These are phyloP conservation scores for Mobula birostris DNA, from an alignment of 2,113 vertebrate species.

Conservation along the genomic window DNA sequence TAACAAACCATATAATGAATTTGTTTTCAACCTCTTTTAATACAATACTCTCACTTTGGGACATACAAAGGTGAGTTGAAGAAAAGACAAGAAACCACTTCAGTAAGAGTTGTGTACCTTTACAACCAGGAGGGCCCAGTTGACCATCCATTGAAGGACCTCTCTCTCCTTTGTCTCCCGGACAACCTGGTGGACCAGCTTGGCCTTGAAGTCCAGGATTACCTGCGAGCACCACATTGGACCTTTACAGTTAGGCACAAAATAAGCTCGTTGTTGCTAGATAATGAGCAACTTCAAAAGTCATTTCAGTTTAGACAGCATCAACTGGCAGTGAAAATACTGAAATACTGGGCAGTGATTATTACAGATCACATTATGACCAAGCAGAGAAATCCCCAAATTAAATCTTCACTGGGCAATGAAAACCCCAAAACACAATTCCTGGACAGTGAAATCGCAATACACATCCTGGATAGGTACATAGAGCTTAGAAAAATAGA, in stretches of 20 bases:
- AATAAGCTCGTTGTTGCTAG: neutral
- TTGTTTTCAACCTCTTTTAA: neutral
- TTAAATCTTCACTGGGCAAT: too few relatives aligned
- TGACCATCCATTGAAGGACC: constrained; percentile 45
- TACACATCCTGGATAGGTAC: too few relatives aligned
- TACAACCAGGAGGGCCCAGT: neutral
- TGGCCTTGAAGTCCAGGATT: constrained; percentile 51
- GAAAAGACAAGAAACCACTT: neutral
- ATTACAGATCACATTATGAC: too few relatives aligned
- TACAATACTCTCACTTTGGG: neutral
- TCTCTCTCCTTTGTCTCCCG: constrained; percentile 46
- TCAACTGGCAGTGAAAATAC: neutral
- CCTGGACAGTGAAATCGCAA: too few relatives aligned
- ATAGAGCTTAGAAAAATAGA: too few relatives aligned
- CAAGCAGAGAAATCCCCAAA: too few relatives aligned
- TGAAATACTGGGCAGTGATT: neutral
- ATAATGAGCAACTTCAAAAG: neutral
- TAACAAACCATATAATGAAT: neutral
- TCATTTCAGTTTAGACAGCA: neutral
- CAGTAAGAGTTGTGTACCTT: neutral
- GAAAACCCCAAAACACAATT: too few relatives aligned
- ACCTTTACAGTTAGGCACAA: neutral
- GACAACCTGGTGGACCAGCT: neutral
- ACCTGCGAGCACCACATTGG: constrained; percentile 42
- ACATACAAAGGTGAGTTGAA: neutral